These are phyloP conservation scores for Trachelus tabidus DNA, from an alignment of 2,888 invertebrate genomes.

Conservation along the genomic window DNA sequence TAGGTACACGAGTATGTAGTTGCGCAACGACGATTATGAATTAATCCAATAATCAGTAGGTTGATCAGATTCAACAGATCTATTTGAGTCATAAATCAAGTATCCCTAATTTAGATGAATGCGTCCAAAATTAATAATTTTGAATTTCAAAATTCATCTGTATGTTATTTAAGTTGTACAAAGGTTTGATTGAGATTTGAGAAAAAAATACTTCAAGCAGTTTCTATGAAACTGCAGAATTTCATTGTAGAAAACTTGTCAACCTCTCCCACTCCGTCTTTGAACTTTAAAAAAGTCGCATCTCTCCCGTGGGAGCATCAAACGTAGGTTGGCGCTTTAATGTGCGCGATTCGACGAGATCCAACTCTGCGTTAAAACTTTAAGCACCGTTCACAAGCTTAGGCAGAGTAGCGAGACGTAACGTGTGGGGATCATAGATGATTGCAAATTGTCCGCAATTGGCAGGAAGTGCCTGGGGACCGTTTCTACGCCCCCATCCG, in stretches of 20 bases:
- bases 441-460: constrained; percentile 65
- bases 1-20: constrained; percentile 10
- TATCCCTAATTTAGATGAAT: neutral
- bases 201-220: too few relatives aligned
- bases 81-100: too few relatives aligned
- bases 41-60: constrained; percentile 8
- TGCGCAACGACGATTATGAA: constrained; percentile 17
- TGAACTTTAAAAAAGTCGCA: neutral
- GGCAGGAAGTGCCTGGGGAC: constrained; percentile 64
- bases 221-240: neutral
- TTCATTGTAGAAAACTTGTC: neutral
- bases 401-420: constrained; percentile 39
- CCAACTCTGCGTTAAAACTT: constrained; percentile 42
- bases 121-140: neutral
- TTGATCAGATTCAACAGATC: neutral
- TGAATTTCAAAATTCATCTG: neutral
- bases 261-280: neutral
- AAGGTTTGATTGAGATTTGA: neutral
- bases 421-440: constrained; percentile 63
- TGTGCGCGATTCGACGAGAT: constrained; percentile 31
- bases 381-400: constrained; percentile 39
- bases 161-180: neutral
- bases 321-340: constrained; percentile 26
- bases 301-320: neutral
- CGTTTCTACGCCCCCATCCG: constrained; percentile 52